These are phyloP conservation scores for Hydrotaea diabolus DNA, from an alignment of 2,888 invertebrate species.

Conservation along the genomic window DNA sequence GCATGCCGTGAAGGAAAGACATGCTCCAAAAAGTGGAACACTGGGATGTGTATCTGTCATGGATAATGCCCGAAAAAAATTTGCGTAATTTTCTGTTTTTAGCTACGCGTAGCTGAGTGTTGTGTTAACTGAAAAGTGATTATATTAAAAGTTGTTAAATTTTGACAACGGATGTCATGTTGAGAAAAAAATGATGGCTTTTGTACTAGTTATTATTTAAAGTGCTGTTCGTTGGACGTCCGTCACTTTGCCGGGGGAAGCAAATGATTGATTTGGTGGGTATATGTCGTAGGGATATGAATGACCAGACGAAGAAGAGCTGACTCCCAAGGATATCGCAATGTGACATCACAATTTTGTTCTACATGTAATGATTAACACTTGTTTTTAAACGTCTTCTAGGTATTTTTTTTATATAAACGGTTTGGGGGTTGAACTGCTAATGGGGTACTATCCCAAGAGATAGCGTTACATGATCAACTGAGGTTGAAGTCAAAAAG, in stretches of 20 bases:
- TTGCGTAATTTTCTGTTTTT: background rate
- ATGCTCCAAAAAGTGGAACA: background rate
- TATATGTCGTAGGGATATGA: background rate
- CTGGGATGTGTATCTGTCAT: background rate
- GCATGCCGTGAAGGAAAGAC: background rate
- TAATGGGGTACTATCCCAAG: too few relatives aligned
- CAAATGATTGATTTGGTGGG: background rate
- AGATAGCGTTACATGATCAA: too few relatives aligned
- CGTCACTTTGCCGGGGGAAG: background rate
- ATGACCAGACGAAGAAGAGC: too few relatives aligned
- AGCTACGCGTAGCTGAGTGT: too few relatives aligned
- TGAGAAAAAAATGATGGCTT: background rate
- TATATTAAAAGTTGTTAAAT: constrained; percentile 18
- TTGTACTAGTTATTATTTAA: background rate
- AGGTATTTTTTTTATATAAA: too few relatives aligned
- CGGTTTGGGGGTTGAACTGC: too few relatives aligned
- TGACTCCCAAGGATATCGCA: too few relatives aligned
- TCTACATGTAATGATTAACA: too few relatives aligned
- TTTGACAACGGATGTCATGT: constrained; percentile 1
- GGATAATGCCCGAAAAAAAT: background rate
- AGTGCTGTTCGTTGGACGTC: background rate
- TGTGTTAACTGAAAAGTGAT: background rate
- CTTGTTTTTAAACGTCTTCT: too few relatives aligned
- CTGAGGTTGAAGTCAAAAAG: too few relatives aligned
- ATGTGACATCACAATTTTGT: too few relatives aligned